These are phyloP conservation scores for Lytechinus variegatus DNA, from an alignment of 35 echinoderm and acorn worm species.

Conservation along the genomic window DNA sequence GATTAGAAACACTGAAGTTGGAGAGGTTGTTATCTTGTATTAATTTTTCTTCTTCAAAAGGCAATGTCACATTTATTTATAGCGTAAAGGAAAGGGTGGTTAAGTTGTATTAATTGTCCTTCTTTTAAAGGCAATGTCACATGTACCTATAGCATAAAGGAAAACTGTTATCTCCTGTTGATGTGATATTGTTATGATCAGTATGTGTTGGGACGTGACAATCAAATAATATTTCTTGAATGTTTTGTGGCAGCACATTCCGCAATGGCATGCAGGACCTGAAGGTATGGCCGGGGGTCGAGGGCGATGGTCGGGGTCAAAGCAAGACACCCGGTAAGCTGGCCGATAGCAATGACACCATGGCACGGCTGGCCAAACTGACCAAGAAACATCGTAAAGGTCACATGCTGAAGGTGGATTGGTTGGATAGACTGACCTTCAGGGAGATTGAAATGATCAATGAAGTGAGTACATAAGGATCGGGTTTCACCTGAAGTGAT, in stretches of 20 bases:
- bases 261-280: slow-evolving; percentile 97
- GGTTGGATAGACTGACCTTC: slow-evolving; percentile 95
- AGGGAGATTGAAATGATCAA: slow-evolving; percentile 99
- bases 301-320: slow-evolving; percentile 62
- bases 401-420: slow-evolving; percentile 95
- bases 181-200: no score
- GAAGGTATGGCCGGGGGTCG: slow-evolving; percentile 90
- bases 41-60: no score
- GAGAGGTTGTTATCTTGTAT: no score
- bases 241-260: slow-evolving; percentile 60
- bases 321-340: slow-evolving; percentile 79
- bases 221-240: neutral
- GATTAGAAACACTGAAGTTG: no score
- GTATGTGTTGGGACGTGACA: no score
- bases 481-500: no score
- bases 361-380: slow-evolving; percentile 87
- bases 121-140: no score
- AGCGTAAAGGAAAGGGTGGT: no score
- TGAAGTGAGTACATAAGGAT: slow-evolving; percentile 63
- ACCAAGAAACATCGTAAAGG: slow-evolving; percentile 98
- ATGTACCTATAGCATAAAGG: no score
- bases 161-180: no score
- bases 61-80: no score
- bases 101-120: no score
- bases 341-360: slow-evolving; percentile 64